These are phyloP conservation scores for Drosophila paulistorum DNA, from an alignment of 1,140 invertebrate genomes.

Conservation along the genomic window DNA sequence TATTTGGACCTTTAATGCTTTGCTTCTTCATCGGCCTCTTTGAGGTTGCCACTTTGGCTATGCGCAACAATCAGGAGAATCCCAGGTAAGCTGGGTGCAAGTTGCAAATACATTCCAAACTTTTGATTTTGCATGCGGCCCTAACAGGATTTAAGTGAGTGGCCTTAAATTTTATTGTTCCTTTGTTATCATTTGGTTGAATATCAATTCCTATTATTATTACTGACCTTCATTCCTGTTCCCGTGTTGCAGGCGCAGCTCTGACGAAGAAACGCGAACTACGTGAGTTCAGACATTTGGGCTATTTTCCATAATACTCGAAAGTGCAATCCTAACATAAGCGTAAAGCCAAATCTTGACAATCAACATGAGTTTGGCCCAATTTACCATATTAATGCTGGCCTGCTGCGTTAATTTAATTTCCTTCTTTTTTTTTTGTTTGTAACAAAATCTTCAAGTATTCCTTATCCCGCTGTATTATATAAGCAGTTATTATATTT, in stretches of 20 bases:
- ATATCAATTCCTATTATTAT: neutral
- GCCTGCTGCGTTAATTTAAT: constrained; percentile 12
- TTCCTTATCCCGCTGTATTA: neutral
- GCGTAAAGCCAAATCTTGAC: constrained; percentile 39
- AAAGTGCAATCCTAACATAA: constrained; percentile 54
- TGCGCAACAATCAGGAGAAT: constrained; percentile 68
- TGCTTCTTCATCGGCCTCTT: constrained; percentile 85
- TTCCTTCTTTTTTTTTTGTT: neutral
- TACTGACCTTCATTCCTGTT: neutral
- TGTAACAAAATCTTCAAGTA: neutral
- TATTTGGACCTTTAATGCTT: constrained; percentile 96
- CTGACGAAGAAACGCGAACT: constrained; percentile 75
- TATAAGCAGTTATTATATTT: neutral
- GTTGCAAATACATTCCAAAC: neutral
- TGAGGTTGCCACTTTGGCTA: constrained; percentile 76
- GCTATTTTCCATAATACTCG: constrained; percentile 43
- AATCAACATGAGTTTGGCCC: constrained; percentile 49
- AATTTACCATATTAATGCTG: constrained; percentile 19
- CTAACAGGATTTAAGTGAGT: constrained; percentile 57
- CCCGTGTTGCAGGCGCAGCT: constrained; percentile 69
- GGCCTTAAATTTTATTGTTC: constrained; percentile 14
- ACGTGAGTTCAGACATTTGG: constrained; percentile 65
- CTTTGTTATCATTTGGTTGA: neutral
- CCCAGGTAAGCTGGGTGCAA: constrained; percentile 59
- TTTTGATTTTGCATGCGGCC: constrained; percentile 58